Evolutionary conservation across 2,113 vertebrate species (phyloP).

Genomic region (Apus apus): DNA sequence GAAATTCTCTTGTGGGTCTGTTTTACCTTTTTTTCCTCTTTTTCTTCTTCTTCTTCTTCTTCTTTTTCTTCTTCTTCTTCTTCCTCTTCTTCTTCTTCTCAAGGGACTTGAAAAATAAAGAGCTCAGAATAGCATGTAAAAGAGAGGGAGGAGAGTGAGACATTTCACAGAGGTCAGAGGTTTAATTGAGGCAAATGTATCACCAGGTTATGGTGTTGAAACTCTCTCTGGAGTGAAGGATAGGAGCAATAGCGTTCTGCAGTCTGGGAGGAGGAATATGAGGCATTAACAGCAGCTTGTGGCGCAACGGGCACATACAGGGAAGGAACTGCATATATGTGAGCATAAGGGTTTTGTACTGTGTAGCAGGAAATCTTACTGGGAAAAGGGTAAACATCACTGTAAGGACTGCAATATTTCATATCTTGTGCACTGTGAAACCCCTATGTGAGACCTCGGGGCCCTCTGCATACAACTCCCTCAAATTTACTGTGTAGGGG

Average conservation of each 20-base stretch:
- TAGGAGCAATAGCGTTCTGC: background rate
- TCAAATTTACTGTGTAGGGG: background rate
- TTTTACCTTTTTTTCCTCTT: background rate
- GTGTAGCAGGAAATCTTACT: background rate
- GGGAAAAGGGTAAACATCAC: background rate
- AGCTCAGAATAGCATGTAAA: background rate
- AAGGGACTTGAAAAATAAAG: background rate
- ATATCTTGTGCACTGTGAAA: background rate
- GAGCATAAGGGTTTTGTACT: background rate
- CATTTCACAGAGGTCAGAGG: background rate
- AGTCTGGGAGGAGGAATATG: background rate
- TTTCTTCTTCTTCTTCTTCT: background rate
- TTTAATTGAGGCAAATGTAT: background rate
- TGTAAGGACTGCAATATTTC: background rate
- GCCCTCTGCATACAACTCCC: background rate
- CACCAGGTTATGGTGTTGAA: background rate
- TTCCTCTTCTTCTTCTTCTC: no score
- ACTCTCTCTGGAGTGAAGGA: background rate
- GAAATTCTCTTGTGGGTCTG: background rate
- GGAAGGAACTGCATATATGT: background rate
- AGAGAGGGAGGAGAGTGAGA: background rate
- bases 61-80: no score
- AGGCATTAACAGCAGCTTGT: background rate
- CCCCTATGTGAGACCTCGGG: background rate
- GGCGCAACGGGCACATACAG: accelerated